Base-by-base conservation (phyloP, 2,888 invertebrate species). In the Coelopa pilipes region DNA sequence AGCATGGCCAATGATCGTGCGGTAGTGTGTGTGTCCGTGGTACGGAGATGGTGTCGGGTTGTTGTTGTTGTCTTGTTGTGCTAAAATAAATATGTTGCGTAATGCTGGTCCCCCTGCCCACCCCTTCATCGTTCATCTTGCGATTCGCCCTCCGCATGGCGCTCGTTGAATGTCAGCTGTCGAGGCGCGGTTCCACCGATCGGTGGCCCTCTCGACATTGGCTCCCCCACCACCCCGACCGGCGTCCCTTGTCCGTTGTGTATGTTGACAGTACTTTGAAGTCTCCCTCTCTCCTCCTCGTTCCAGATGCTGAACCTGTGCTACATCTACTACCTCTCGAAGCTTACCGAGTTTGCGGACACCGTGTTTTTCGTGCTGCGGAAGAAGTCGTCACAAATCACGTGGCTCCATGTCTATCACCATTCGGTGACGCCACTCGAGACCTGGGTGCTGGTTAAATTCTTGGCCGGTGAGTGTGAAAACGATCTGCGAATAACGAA, bases 401-500 rank as follows among this genome's bases (percentile, higher is more conserved):
- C 95, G 1, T 95, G 95, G 87, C 91, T 98, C 73, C 97, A 98
- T 85, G 91, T 97, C 83, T 96, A 97, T 84, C 98, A 98, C 86
- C 97, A 98, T 84, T 96, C 96, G 1, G 92, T 96, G 76, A 98
- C 98, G 93, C 96, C 97, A 0, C 90, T 96, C 89, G 93, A 95
- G 82, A 94, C 96, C 68, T 98, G 97, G 97, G 94, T 95, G 68
- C 93, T 94, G 46, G 94, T 96, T 13, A 96, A 96, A 86, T 97
- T 95, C 85, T 92, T 92, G 83, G 91, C 92, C 78, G 96, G 96
- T 80, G 74, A 79, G 82, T 81, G 24, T 1, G n/a, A 1, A 60
- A 53, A 45, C 13, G 66, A 1, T 19, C 1, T 21, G 19, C 11
- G n/a, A 24, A 13, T 59, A 12, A 0, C 3, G 17, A 45, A 60